Conservation (phyloP, 2,888 invertebrate genomes). For the Nemapogon koenigi region DNA sequence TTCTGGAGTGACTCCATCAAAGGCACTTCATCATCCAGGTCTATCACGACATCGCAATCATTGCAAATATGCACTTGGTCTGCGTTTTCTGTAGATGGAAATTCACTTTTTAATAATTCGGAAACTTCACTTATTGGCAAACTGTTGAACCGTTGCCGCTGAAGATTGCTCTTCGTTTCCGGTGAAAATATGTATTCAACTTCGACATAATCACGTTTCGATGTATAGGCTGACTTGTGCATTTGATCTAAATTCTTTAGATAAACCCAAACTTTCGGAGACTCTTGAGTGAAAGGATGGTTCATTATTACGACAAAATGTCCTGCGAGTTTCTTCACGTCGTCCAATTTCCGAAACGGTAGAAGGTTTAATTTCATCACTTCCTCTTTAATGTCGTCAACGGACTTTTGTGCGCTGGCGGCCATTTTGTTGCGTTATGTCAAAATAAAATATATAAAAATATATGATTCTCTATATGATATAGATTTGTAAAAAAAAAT, state of each 20-base stretch:
- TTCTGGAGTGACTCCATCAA: constrained; percentile 52
- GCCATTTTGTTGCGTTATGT: too few species aligned
- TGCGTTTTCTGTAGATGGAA: constrained; percentile 35
- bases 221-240: constrained; percentile 38
- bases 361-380: constrained; percentile 39
- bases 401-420: constrained; percentile 13
- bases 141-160: constrained; percentile 52
- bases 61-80: constrained; percentile 54
- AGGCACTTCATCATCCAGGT: constrained; percentile 47
- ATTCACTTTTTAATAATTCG: constrained; percentile 44
- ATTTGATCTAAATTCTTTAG: constrained; percentile 35
- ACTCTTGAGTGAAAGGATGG: constrained; percentile 38
- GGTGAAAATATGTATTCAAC: constrained; percentile 57
- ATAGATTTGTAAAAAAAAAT: too few species aligned
- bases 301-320: constrained; percentile 42
- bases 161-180: constrained; percentile 49
- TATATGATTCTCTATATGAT: too few species aligned
- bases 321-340: constrained; percentile 39
- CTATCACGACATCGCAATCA: constrained; percentile 50
- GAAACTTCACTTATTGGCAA: constrained; percentile 53
- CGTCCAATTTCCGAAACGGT: constrained; percentile 46
- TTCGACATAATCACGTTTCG: constrained; percentile 42
- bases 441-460: too few species aligned
- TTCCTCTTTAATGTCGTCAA: constrained; percentile 27
- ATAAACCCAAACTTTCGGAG: constrained; percentile 30